phyloP scores from a whole-genome alignment of 2,113 vertebrate genomes.

The Empidonax alnorum region DNA sequence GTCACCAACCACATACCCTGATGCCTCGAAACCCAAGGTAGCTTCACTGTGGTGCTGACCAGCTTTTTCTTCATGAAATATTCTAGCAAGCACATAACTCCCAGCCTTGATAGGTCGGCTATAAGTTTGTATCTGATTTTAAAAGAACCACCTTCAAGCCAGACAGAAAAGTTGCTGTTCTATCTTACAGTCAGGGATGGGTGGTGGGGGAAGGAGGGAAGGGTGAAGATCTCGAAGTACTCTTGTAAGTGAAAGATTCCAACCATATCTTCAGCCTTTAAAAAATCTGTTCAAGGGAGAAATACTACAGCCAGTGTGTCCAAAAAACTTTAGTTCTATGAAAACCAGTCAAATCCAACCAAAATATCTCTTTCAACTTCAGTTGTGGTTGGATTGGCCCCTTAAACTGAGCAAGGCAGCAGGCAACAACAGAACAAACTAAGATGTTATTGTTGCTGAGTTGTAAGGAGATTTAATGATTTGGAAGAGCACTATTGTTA shows the following conservation, averaged over 20 bases:
- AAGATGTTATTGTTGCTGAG: background rate
- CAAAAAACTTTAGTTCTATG: background rate
- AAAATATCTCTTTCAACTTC: background rate
- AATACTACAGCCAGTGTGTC: background rate
- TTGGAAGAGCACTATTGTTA: background rate
- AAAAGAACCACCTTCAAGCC: background rate
- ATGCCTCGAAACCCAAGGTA: background rate
- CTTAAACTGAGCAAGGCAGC: background rate
- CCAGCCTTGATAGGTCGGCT: background rate
- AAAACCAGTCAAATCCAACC: background rate
- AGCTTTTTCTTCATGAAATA: background rate
- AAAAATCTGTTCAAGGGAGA: background rate
- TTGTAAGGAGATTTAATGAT: background rate
- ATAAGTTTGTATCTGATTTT: background rate
- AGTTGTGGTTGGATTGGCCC: background rate
- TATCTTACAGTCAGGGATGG: background rate
- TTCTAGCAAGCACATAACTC: background rate
- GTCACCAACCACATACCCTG: accelerated
- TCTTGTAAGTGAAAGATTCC: background rate
- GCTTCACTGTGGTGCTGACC: background rate
- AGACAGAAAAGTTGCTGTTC: background rate
- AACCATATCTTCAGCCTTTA: background rate
- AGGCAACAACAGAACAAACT: background rate
- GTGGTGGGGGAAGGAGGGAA: accelerated
- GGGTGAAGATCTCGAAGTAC: background rate